Percentiles rank a stretch among this genome's conserved stretches.
Conservation (phyloP, 1,140 invertebrate genomes). For the Parasteatoda tepidariorum region DNA sequence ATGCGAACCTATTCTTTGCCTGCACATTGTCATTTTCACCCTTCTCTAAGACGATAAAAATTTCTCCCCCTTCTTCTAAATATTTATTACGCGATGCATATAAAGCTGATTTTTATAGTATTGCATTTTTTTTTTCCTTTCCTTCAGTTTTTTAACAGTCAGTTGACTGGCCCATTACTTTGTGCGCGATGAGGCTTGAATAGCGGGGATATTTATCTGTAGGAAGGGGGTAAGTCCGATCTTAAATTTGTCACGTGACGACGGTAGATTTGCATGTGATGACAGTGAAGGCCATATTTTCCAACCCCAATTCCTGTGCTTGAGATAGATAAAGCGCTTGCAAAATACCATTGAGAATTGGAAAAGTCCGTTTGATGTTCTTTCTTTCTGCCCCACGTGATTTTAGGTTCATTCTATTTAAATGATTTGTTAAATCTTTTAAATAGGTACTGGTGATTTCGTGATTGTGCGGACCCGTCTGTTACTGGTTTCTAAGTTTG, state of each 20-base stretch:
- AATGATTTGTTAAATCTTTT: too few species aligned
- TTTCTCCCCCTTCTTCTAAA: background rate
- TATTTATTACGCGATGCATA: background rate
- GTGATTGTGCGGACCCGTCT: too few species aligned
- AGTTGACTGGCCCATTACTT: slow-evolving; percentile 15
- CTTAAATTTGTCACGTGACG: slow-evolving; percentile 43
- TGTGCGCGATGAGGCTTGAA: background rate
- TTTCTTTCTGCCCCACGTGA: too few species aligned
- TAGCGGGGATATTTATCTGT: background rate
- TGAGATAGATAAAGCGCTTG: too few species aligned
- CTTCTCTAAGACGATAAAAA: background rate
- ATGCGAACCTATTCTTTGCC: too few species aligned
- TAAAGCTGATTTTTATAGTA: background rate
- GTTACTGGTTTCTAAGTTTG: too few species aligned
- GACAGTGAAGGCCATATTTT: background rate
- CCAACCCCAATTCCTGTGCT: too few species aligned
- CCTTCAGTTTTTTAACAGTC: background rate
- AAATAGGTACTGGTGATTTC: too few species aligned
- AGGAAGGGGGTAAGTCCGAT: background rate
- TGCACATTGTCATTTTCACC: background rate
- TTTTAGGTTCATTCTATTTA: too few species aligned
- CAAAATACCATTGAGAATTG: too few species aligned
- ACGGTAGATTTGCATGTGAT: slow-evolving; percentile 29
- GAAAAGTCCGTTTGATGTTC: too few species aligned
- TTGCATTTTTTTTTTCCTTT: too few species aligned